Conservation (phyloP, 92 coral and sea anemone species). For the Ricordea florida region DNA sequence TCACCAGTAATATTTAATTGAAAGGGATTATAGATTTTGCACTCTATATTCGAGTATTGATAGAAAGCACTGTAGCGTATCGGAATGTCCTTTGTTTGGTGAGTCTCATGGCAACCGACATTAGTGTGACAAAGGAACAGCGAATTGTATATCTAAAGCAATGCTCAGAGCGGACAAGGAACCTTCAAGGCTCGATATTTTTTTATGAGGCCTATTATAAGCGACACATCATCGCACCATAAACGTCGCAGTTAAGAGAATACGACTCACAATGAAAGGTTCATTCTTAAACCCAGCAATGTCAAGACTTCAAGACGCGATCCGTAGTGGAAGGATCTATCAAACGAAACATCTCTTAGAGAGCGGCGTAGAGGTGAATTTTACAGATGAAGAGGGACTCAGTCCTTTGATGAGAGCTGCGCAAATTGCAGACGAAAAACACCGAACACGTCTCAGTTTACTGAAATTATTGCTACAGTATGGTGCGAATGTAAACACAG, state of each 20-base stretch:
- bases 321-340: conserved; percentile 74
- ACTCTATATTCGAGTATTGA: too few species aligned
- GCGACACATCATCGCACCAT: too few species aligned
- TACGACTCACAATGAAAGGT: conserved; percentile 24
- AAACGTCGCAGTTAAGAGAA: too few species aligned
- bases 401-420: conserved; percentile 91
- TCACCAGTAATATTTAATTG: too few species aligned
- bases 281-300: conserved; percentile 12
- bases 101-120: conserved; percentile 27
- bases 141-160: too few species aligned
- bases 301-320: conserved; percentile 79
- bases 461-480: conserved; percentile 78
- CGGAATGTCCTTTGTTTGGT: conserved; percentile 18
- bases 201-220: too few species aligned
- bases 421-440: conserved; percentile 71
- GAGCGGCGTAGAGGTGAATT: conserved; percentile 59
- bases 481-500: conserved; percentile 87
- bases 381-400: conserved; percentile 79
- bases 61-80: background rate
- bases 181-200: too few species aligned
- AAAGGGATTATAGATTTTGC: too few species aligned
- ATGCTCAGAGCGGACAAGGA: too few species aligned
- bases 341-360: conserved; percentile 84
- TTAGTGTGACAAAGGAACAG: too few species aligned
- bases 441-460: conserved; percentile 76